Evolutionary conservation across 2,888 invertebrate genomes (phyloP).

Genomic region (Lissonota sp.): DNA sequence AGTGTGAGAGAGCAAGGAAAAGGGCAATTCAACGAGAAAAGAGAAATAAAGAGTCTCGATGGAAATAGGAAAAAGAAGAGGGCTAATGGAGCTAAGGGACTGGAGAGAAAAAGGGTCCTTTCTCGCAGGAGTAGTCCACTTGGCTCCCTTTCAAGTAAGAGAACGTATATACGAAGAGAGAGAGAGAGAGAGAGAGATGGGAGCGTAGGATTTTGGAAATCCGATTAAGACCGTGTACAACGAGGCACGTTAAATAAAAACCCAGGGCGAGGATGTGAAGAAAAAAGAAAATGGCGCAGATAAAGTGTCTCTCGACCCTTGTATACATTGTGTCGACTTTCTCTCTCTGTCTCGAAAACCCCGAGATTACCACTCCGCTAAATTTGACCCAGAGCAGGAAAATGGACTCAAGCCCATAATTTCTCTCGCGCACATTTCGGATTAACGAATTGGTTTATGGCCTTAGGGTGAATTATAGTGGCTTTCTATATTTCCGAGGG

Average conservation of each 20-base stretch:
- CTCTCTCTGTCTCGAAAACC: constrained; percentile 16
- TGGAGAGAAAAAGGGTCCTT: not conserved
- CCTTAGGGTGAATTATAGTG: constrained; percentile 27
- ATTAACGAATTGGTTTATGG: constrained; percentile 64
- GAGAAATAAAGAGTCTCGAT: constrained; percentile 11
- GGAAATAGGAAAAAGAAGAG: constrained; percentile 8
- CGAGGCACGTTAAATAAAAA: constrained; percentile 39
- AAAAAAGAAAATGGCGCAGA: constrained; percentile 6
- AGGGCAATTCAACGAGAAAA: not conserved
- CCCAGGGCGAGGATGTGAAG: not conserved
- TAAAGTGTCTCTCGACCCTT: constrained; percentile 22
- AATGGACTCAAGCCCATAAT: too few relatives aligned
- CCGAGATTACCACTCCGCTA: constrained; percentile 29
- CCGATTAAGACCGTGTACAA: constrained; percentile 43
- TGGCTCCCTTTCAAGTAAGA: not conserved
- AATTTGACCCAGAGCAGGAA: constrained; percentile 38
- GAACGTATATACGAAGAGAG: not conserved
- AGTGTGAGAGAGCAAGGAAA: not conserved
- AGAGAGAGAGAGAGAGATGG: not conserved
- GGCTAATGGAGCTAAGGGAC: not conserved
- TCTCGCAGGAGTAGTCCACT: constrained; percentile 19
- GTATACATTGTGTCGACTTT: too few relatives aligned
- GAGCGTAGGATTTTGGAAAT: constrained; percentile 50
- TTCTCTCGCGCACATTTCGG: constrained; percentile 51
- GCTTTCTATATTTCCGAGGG: constrained; percentile 30